Evolutionary conservation across 2,113 vertebrate species (phyloP).

Genomic region (Brachyhypopomus occidentalis): DNA sequence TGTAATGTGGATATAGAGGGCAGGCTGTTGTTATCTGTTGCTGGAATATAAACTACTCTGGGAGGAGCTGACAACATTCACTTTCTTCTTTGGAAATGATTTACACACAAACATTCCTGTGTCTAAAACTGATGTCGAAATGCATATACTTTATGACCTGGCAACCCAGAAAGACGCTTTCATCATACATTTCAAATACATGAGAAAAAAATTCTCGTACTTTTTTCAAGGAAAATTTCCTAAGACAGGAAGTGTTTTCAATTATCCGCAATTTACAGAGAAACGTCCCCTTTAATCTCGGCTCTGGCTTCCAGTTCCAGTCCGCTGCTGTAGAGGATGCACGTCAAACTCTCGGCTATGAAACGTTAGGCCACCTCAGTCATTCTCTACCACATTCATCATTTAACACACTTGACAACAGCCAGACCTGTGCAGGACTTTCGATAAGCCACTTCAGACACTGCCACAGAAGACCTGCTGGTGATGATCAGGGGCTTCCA

Average conservation of each 20-base stretch:
- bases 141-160: not conserved
- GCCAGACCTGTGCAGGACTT: too few species aligned
- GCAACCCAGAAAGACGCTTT: slow-evolving; percentile 6
- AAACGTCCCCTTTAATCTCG: not conserved
- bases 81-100: slow-evolving; percentile 10
- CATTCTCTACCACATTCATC: not conserved
- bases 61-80: not conserved
- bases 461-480: not conserved
- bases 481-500: not conserved
- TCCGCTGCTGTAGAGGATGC: too few species aligned
- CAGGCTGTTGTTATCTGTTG: not conserved
- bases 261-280: not conserved
- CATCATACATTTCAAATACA: not conserved
- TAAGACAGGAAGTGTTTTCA: not conserved
- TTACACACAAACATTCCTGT: not conserved
- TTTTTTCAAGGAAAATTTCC: not conserved
- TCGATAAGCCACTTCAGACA: not conserved
- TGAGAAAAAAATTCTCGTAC: not conserved
- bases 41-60: slow-evolving; percentile 1
- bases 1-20: not conserved
- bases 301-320: not conserved
- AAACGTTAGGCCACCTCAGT: too few species aligned
- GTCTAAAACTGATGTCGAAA: not conserved
- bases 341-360: too few species aligned
- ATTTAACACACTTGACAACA: slow-evolving; percentile 1